Evolutionary conservation across 2,888 invertebrate species (phyloP).

Genomic region (Heteromurus nitidus): DNA sequence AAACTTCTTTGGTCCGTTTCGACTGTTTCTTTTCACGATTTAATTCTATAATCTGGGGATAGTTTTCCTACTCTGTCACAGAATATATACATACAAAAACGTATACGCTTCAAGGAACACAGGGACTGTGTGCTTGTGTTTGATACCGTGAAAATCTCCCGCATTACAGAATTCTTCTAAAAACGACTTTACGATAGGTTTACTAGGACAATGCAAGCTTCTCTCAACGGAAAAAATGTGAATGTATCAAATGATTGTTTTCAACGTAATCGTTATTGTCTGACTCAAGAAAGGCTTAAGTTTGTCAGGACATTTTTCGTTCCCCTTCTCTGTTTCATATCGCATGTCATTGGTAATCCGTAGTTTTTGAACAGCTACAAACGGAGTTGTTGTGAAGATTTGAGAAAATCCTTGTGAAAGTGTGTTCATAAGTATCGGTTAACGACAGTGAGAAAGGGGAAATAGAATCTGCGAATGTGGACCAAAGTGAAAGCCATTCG

Average conservation of each 20-base stretch:
- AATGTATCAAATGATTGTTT: slow-evolving; percentile 47
- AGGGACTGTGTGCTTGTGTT: too few species aligned
- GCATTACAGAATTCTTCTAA: too few species aligned
- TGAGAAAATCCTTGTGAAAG: slow-evolving; percentile 34
- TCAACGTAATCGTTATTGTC: slow-evolving; percentile 37
- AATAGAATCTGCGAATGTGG: slow-evolving; percentile 16
- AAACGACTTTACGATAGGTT: too few species aligned
- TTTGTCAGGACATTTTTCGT: slow-evolving; percentile 15
- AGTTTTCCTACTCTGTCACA: too few species aligned
- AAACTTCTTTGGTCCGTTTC: slow-evolving; percentile 8
- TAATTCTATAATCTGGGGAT: slow-evolving; percentile 51
- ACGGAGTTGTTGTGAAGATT: slow-evolving; percentile 12
- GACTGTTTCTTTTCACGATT: slow-evolving; percentile 29
- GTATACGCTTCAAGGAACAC: too few species aligned
- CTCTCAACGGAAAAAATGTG: too few species aligned
- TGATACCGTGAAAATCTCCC: too few species aligned
- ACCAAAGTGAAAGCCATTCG: slow-evolving; percentile 38
- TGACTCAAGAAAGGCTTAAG: slow-evolving; percentile 17
- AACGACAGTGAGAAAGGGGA: slow-evolving; percentile 42
- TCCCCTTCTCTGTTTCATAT: slow-evolving; percentile 15
- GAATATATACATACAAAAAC: too few species aligned
- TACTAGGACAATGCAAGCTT: too few species aligned
- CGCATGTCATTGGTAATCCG: slow-evolving; percentile 28
- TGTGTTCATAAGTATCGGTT: slow-evolving; percentile 58
- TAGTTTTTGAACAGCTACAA: slow-evolving; percentile 9